A percentile compares a stretch with the other conserved stretches of the same genome.
Conservation (phyloP, 2,797 vertebrate genomes). For the Selene dorsalis region DNA sequence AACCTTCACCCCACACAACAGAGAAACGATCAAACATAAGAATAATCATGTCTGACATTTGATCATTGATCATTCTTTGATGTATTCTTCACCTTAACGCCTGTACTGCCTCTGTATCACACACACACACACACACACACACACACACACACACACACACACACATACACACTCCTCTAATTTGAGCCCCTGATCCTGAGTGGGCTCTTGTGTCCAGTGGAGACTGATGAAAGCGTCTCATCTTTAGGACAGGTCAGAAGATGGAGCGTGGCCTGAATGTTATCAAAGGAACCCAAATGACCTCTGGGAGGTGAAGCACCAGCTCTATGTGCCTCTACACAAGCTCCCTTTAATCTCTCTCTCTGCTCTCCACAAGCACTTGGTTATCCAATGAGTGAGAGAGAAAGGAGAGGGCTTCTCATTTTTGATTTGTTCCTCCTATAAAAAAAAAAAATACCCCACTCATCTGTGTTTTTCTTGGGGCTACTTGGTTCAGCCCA, state of each 20-base stretch:
- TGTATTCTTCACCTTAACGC: no score
- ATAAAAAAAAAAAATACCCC: background rate
- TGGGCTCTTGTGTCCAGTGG: slow-evolving; percentile 79
- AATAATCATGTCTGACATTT: no score
- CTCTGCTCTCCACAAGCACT: slow-evolving; percentile 63
- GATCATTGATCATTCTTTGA: no score
- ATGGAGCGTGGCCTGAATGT: slow-evolving; percentile 59
- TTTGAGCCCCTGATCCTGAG: slow-evolving; percentile 79
- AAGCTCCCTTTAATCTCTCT: slow-evolving; percentile 77
- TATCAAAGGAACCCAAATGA: slow-evolving; percentile 75
- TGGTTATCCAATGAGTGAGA: slow-evolving; percentile 62
- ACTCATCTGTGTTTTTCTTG: slow-evolving; percentile 21
- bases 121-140: slow-evolving; percentile 30
- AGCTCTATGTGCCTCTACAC: slow-evolving; percentile 55
- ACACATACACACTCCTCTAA: slow-evolving; percentile 70
- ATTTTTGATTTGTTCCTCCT: slow-evolving; percentile 42
- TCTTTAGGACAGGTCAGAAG: slow-evolving; percentile 79
- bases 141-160: slow-evolving; percentile 34
- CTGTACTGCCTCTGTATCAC: no score
- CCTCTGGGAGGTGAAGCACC: slow-evolving; percentile 69
- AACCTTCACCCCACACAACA: no score
- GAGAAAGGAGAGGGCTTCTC: slow-evolving; percentile 44
- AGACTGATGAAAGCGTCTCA: slow-evolving; percentile 84
- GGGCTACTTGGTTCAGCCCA: slow-evolving; percentile 34
- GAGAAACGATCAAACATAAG: no score